phyloP scores from a whole-genome alignment of 2,113 vertebrate genomes.

The Forbesichthys agassizii region DNA sequence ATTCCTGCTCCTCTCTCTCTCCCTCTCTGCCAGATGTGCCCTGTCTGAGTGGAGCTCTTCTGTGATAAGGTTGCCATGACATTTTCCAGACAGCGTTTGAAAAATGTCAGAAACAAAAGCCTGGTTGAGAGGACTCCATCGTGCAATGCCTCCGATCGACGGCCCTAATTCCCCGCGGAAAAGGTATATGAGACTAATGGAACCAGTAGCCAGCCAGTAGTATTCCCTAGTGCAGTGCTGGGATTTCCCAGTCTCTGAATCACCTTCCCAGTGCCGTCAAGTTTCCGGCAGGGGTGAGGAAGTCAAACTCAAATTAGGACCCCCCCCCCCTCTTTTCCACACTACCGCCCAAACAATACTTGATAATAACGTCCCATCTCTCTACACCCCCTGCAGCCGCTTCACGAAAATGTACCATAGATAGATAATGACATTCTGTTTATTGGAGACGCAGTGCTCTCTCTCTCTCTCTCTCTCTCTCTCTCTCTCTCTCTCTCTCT shows the following conservation, averaged over 20 bases:
- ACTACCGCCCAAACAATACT: too few species aligned
- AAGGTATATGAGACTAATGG: too few species aligned
- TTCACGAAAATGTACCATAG: background rate
- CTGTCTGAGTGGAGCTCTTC: conserved; percentile 35
- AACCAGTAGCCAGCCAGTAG: too few species aligned
- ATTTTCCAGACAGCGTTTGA: conserved; percentile 62
- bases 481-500: too few species aligned
- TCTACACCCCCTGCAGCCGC: too few species aligned
- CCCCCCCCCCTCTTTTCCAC: too few species aligned
- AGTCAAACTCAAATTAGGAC: conserved; percentile 42
- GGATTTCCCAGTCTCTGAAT: background rate
- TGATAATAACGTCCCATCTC: too few species aligned
- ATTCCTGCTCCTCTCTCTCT: too few species aligned
- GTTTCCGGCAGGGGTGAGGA: conserved; percentile 30
- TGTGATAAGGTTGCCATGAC: conserved; percentile 69
- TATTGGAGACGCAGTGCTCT: conserved; percentile 9
- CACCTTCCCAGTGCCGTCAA: conserved; percentile 11
- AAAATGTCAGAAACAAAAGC: conserved; percentile 63
- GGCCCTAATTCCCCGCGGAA: too few species aligned
- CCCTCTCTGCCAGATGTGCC: conserved; percentile 23
- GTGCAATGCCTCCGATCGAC: conserved; percentile 51
- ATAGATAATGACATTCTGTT: conserved; percentile 19
- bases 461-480: too few species aligned
- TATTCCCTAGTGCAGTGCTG: conserved; percentile 24
- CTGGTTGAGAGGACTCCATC: conserved; percentile 61